Evolutionary conservation across 30 jellyfish, hydroid and myxozoan genomes (phyloP), one percentile per base, ranked within the genome.

Genomic region (Hydractinia symbiolongicarpus): DNA sequence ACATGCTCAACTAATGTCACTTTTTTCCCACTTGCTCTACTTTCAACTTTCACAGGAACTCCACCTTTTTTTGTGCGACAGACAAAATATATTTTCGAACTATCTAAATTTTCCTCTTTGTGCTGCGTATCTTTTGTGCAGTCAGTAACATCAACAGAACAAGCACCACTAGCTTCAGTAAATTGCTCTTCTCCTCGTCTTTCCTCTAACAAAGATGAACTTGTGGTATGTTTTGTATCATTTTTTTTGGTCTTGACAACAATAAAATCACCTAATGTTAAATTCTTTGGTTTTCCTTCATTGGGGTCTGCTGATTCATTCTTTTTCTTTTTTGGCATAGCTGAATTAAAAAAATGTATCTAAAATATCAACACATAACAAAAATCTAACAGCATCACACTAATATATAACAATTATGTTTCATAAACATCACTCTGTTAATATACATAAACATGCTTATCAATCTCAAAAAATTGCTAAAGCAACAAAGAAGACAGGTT

Each of bases 21-120:
- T 85, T 90, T 90, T 83, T 90, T 90, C 44, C 97, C 97, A 40
- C 90, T 86, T n/a, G 95, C 87, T 5, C 97, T 86, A 14, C 86
- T 90, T 79, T 90, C 95, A 9, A 85, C 75, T 76, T 77, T 74
- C 58, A 90, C 76, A 6, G 97, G 97, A 58, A 60, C 72, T 4
- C 97, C 97, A 8, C 95, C 95, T 73, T 90, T 90, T 66, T 90
- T 90, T 53, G 97, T 90, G 21, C 95, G 79, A 14, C 85, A 52
- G 30, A 77, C 85, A 77, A 9, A 77, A 49, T 50, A 74, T 5
- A 0, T 49, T n/a, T 13, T 7, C 4, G 21, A 7, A 66, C 44
- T 13, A 19, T 66, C 44, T 30, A 30, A 30, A 30, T 30, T 30
- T 2, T 30, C 44, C 44, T 30, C 44, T 30, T 30, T 30, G 44